Base-by-base conservation (phyloP, 2,113 vertebrate genomes). In the Rhynchomys soricoides region DNA sequence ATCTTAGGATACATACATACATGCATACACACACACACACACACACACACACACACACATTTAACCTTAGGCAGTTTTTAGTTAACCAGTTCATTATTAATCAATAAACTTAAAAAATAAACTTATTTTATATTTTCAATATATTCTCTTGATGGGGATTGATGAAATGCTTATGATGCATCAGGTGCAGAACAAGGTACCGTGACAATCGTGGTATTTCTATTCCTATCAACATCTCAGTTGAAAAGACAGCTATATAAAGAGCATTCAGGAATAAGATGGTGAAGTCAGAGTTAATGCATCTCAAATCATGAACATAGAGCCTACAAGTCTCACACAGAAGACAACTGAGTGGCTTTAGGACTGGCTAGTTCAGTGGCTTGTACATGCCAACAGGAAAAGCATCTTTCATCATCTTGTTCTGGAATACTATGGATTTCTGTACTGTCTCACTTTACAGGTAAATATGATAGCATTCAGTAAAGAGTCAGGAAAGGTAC, bases 101-200 rank as follows among this genome's bases (percentile, higher is more conserved):
- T 62, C 37, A 55, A 48, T 45, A 52, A 57, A 77, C 50, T 92
- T 88, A 40, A n/a, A n/a, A n/a, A 55, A 48, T 45, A 52, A 57
- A 77, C 50, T 92, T 88, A 40, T 6, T 71, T 90, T 85, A 10
- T 88, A 45, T 59, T 96, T 89, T 96, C 48, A 7, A 29, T 79
- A 40, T 66, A 73, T 52, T 93, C 34, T 59, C 62, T 31, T 34
- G 29, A 82, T 50, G 66, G 7, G 22, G 9, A 17, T 52, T 55
- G 48, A 66, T 73, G 43, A 37, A 29, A 37, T 45, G 7, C 86
- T 87, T 57, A 21, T 40, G 31, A 68, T 12, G 66, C 52, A 7
- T 57, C 57, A 26, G 34, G 5, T 73, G 17, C 31, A 73, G n/a
- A 92, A 77, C n/a, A 77, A 94, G 66, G 7, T 37, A 55, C 37